phyloP scores from a whole-genome alignment of 2,113 vertebrate genomes.

The Poeciliopsis retropinna region DNA sequence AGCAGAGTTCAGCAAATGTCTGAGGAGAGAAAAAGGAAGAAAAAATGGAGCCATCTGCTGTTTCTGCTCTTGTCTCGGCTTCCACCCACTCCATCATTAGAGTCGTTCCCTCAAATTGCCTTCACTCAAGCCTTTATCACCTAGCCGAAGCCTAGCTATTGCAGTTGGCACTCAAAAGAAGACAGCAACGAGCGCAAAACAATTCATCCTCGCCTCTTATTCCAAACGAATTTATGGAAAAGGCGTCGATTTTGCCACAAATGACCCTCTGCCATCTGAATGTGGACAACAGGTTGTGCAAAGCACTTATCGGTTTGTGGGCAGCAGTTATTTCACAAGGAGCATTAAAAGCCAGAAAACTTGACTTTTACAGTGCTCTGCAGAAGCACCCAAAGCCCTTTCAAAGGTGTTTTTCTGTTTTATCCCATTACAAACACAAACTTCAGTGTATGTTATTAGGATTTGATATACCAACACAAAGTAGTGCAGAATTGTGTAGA shows the following conservation, averaged over 20 bases:
- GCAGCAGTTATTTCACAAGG: background rate
- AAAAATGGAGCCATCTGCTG: slow-evolving; percentile 72
- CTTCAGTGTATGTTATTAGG: background rate
- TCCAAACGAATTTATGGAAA: slow-evolving; percentile 48
- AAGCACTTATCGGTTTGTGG: slow-evolving; percentile 11
- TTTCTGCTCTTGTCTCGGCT: slow-evolving; percentile 66
- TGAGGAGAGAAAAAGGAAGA: slow-evolving; percentile 47
- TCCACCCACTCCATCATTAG: slow-evolving; percentile 75
- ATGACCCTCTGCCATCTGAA: slow-evolving; percentile 35
- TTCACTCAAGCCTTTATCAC: slow-evolving; percentile 66
- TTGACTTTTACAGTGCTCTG: slow-evolving; percentile 1
- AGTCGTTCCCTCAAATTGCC: slow-evolving; percentile 59
- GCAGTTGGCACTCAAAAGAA: slow-evolving; percentile 57
- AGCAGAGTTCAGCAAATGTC: slow-evolving; percentile 76
- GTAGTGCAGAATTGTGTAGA: background rate
- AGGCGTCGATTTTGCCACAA: slow-evolving; percentile 53
- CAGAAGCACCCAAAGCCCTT: background rate
- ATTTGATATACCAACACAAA: background rate
- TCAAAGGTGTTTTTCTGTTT: background rate
- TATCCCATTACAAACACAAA: background rate
- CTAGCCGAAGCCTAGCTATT: slow-evolving; percentile 62
- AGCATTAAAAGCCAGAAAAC: slow-evolving; percentile 10
- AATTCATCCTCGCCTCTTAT: slow-evolving; percentile 66
- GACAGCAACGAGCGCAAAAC: slow-evolving; percentile 51
- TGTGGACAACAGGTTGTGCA: slow-evolving; percentile 33